phyloP scores from a whole-genome alignment of 2,888 invertebrate genomes.

The Cecidostiba fungosa region DNA sequence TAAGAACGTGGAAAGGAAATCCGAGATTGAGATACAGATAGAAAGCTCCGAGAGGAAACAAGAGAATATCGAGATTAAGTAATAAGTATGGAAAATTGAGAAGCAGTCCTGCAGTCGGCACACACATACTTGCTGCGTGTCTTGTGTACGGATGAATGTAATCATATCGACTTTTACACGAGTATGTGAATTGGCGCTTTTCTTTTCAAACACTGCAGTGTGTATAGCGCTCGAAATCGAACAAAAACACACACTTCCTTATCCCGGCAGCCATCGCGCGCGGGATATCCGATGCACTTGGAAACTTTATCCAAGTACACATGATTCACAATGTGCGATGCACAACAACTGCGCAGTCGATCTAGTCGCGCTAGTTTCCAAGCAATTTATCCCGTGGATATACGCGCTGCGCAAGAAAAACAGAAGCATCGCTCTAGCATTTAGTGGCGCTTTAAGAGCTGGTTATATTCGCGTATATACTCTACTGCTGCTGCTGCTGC shows the following conservation, averaged over 20 bases:
- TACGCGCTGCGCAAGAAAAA: neutral
- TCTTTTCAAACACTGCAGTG: too few relatives aligned
- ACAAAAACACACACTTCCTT: neutral
- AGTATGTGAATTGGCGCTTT: neutral
- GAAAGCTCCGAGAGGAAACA: slow-evolving; percentile 25
- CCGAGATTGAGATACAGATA: slow-evolving; percentile 46
- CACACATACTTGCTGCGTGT: neutral
- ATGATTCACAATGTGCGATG: too few relatives aligned
- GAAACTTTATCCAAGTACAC: too few relatives aligned
- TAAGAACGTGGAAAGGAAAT: slow-evolving; percentile 40
- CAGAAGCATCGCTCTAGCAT: neutral
- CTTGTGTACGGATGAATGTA: neutral
- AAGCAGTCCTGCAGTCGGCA: neutral
- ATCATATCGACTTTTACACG: slow-evolving; percentile 38
- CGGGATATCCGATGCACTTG: too few relatives aligned
- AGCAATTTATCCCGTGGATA: neutral
- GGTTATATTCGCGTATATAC: neutral
- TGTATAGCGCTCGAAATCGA: neutral
- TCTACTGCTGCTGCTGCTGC: neutral
- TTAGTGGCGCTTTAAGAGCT: slow-evolving; percentile 4
- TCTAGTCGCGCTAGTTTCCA: too few relatives aligned
- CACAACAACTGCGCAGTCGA: too few relatives aligned
- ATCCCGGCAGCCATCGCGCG: neutral
- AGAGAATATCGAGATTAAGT: slow-evolving; percentile 52
- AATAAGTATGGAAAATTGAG: slow-evolving; percentile 48